phyloP scores from a whole-genome alignment of 2,113 vertebrate genomes.

The Melanotaenia duboulayi region DNA sequence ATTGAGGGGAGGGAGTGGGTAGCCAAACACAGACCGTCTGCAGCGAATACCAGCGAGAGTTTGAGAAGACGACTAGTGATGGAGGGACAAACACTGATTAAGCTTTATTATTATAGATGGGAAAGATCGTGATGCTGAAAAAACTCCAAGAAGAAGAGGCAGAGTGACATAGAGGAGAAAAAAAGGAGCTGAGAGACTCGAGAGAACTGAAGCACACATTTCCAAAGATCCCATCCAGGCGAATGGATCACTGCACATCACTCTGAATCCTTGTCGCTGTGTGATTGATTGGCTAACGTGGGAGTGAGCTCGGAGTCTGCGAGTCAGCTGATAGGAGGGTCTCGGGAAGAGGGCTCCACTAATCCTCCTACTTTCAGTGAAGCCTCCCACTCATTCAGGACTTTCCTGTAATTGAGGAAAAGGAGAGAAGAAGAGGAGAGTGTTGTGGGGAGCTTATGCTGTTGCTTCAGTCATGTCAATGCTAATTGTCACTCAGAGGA shows the following conservation, averaged over 20 bases:
- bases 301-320: constrained; percentile 37
- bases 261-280: constrained; percentile 42
- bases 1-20: constrained; percentile 26
- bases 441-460: constrained; percentile 10
- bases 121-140: constrained; percentile 55
- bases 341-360: constrained; percentile 24
- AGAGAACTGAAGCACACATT: constrained; percentile 38
- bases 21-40: constrained; percentile 18
- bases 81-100: constrained; percentile 41
- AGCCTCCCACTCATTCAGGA: constrained; percentile 50
- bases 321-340: constrained; percentile 28
- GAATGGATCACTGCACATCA: constrained; percentile 58
- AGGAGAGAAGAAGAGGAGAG: constrained; percentile 14
- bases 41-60: constrained; percentile 48
- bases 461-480: constrained; percentile 67
- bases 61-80: constrained; percentile 42
- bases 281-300: constrained; percentile 72
- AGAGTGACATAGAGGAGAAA: constrained; percentile 15
- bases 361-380: constrained; percentile 52
- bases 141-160: constrained; percentile 60
- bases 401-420: constrained; percentile 30
- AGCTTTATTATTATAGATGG: constrained; percentile 36
- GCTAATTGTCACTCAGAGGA: constrained; percentile 78
- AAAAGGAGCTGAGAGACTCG: background rate
- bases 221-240: constrained; percentile 45